A percentile compares a stretch with the other conserved stretches of the same genome.
phyloP scores from a whole-genome alignment of 2,797 vertebrate species.

The Mus minutoides region DNA sequence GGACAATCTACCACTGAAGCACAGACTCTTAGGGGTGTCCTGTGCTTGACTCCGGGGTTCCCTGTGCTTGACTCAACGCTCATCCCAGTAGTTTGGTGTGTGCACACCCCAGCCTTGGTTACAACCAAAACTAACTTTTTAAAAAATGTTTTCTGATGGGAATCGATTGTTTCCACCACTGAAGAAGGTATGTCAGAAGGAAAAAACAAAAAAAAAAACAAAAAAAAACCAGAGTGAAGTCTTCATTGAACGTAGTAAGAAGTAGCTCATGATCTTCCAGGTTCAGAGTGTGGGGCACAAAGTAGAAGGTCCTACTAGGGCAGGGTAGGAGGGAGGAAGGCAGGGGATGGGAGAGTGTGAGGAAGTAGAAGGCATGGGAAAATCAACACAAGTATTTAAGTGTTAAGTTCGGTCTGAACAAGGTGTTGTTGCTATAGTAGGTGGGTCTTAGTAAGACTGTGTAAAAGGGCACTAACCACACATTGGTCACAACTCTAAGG shows the following conservation, averaged over 20 bases:
- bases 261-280: neutral
- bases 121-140: neutral
- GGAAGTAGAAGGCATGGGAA: no score
- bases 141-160: neutral
- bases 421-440: neutral
- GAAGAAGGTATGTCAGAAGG: neutral
- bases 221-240: fast-evolving
- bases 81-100: no score
- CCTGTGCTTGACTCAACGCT: no score
- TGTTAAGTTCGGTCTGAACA: neutral
- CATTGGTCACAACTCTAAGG: neutral
- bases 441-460: no score
- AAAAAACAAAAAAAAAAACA: no score
- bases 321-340: neutral
- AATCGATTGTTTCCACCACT: neutral
- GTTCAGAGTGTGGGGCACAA: neutral
- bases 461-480: neutral
- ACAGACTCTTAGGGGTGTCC: neutral
- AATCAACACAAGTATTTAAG: neutral
- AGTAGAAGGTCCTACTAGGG: fast-evolving
- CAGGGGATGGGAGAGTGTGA: no score
- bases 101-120: neutral
- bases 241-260: fast-evolving
- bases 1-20: neutral
- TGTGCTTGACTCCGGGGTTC: no score